Base-by-base conservation (phyloP, 2,888 invertebrate species). In the Opisthograptis luteolata region DNA sequence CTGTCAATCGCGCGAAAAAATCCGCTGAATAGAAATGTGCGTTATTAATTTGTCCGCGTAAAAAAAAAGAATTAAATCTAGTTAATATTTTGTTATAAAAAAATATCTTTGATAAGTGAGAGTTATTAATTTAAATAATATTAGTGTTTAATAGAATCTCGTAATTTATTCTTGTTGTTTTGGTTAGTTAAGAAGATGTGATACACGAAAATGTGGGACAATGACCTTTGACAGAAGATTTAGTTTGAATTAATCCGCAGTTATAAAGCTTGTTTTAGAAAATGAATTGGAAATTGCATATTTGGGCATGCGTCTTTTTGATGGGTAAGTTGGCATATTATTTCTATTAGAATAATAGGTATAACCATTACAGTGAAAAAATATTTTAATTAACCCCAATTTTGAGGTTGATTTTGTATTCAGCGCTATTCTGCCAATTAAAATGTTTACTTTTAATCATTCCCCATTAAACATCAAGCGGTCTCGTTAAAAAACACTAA, bases 231-330 rank as follows among this genome's bases (percentile, higher is more conserved):
- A 31, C 20, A n/a, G 14, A 24, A 41, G 28, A 10, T 53, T 54
- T 51, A 40, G 48, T 40, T 49, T 30, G n/a, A n/a, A 32, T 12
- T 44, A 24, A 9, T 14, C 14, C 27, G 3, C 30, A 9, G 48
- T 46, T 14, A 37, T 30, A 39, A 39, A 20, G 24, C 44, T 39
- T 43, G 15, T 46, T 53, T 62, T 14, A 25, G 32, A 66, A 60
- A 62, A 75, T 77, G 79, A 59, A 55, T 67, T 65, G 64, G 66
- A 70, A 68, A 60, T 49, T 66, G 13, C 50, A 58, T 44, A 30
- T 72, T 56, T 70, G 72, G 56, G 58, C 66, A 17, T 70, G 65
- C 35, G 53, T 75, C 12, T 49, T 74, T 40, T 58, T 72, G 32
- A 50, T 75, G 30, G 74, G 79, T 80, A 60, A 76, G 79, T 47